Evolutionary conservation across 92 coral and sea anemone species (phyloP).

Genomic region (Paragorgia papillata): DNA sequence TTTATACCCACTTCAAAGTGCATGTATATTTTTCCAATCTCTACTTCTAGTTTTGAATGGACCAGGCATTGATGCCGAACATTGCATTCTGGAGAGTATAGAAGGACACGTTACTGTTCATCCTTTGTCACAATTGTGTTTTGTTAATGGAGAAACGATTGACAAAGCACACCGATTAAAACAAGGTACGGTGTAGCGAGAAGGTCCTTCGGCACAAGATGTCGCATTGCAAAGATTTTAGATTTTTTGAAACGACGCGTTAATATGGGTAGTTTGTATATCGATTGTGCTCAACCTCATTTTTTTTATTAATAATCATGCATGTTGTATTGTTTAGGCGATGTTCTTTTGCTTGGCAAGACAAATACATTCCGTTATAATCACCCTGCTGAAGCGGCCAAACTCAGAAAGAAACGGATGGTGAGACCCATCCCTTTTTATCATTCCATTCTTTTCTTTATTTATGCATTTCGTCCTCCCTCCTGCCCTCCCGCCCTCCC

Average conservation of each 20-base stretch:
- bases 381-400: constrained; percentile 99
- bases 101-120: constrained; percentile 92
- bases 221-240: too few species aligned
- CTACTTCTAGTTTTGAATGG: constrained; percentile 79
- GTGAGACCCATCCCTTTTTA: constrained; percentile 40
- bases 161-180: constrained; percentile 71
- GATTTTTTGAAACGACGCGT: too few species aligned
- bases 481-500: too few species aligned
- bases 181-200: constrained; percentile 66
- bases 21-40: too few species aligned
- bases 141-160: constrained; percentile 80
- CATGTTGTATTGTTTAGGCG: too few species aligned
- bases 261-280: too few species aligned
- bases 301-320: too few species aligned
- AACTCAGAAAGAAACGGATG: constrained; percentile 88
- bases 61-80: constrained; percentile 89
- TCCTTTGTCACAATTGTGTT: constrained; percentile 70
- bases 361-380: constrained; percentile 95
- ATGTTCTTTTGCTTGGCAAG: constrained; percentile 89
- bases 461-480: not conserved
- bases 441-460: not conserved
- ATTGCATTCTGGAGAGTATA: constrained; percentile 90
- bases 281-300: too few species aligned
- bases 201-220: too few species aligned
- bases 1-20: too few species aligned